Conservation (phyloP, 2,888 invertebrate species). For the Ennomos quercinarius region DNA sequence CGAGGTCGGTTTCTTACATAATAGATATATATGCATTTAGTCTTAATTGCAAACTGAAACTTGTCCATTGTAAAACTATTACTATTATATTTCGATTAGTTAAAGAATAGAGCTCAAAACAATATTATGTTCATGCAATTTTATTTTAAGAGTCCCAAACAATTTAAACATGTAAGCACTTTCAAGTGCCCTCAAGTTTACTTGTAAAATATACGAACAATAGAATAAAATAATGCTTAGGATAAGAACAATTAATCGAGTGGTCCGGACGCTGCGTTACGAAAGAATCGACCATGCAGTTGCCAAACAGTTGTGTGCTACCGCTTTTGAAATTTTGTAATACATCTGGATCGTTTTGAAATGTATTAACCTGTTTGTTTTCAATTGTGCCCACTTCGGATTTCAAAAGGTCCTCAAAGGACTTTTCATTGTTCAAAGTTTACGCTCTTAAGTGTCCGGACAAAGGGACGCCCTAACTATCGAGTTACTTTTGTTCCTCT, state of each 20-base stretch:
- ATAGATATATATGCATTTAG: conserved; percentile 57
- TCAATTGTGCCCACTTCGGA: conserved; percentile 66
- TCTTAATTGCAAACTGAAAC: conserved; percentile 64
- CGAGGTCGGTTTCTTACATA: conserved; percentile 71
- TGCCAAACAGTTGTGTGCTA: conserved; percentile 80
- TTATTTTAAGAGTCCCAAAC: conserved; percentile 39
- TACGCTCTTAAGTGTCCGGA: conserved; percentile 58
- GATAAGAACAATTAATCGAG: conserved; percentile 82
- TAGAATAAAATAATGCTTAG: conserved; percentile 64
- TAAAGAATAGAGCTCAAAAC: conserved; percentile 5
- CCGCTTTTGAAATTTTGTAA: conserved; percentile 79
- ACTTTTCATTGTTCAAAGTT: conserved; percentile 70
- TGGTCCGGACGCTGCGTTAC: conserved; percentile 83
- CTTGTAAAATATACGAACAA: conserved; percentile 57
- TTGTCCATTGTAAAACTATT: conserved; percentile 44
- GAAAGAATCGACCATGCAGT: conserved; percentile 76
- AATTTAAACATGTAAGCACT: conserved; percentile 41
- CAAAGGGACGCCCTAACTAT: conserved; percentile 76
- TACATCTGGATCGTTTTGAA: conserved; percentile 85
- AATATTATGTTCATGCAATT: conserved; percentile 37
- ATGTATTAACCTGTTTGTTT: conserved; percentile 83
- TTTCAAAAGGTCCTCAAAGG: conserved; percentile 73
- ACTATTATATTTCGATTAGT: background rate
- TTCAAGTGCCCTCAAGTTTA: conserved; percentile 36
- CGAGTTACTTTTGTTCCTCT: conserved; percentile 79